Evolutionary conservation across 2,888 invertebrate genomes (phyloP).

Genomic region (Caenorhabditis sp.): DNA sequence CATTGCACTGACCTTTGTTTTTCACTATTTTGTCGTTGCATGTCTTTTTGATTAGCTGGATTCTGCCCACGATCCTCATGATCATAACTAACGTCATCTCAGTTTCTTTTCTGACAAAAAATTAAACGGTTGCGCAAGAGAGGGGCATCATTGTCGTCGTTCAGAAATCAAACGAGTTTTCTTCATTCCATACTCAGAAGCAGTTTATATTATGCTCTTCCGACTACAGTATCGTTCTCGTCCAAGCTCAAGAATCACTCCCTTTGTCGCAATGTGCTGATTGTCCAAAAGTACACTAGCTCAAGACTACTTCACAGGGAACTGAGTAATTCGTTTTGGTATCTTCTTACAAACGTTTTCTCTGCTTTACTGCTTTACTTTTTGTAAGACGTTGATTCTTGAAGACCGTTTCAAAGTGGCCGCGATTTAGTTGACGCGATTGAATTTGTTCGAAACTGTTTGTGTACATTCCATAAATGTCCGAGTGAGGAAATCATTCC

Average conservation of each 20-base stretch:
- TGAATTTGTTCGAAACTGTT: constrained; percentile 19
- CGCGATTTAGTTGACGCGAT: constrained; percentile 3
- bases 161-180: not conserved
- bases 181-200: not conserved
- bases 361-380: not conserved
- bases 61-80: not conserved
- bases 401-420: constrained; percentile 9
- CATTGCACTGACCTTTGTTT: constrained; percentile 16
- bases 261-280: too few species aligned
- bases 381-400: not conserved
- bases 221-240: too few species aligned
- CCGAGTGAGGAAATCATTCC: constrained; percentile 9
- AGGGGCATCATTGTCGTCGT: too few species aligned
- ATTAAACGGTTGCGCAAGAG: not conserved
- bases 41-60: constrained; percentile 29
- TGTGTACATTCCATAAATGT: constrained; percentile 23
- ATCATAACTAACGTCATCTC: constrained; percentile 19
- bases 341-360: not conserved
- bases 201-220: not conserved
- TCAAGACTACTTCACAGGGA: too few species aligned
- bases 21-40: constrained; percentile 34
- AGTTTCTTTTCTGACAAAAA: not conserved
- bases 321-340: not conserved
- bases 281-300: too few species aligned
- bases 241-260: too few species aligned